phyloP scores from a whole-genome alignment of 2,113 vertebrate genomes.

The Dryoscopus gambensis region DNA sequence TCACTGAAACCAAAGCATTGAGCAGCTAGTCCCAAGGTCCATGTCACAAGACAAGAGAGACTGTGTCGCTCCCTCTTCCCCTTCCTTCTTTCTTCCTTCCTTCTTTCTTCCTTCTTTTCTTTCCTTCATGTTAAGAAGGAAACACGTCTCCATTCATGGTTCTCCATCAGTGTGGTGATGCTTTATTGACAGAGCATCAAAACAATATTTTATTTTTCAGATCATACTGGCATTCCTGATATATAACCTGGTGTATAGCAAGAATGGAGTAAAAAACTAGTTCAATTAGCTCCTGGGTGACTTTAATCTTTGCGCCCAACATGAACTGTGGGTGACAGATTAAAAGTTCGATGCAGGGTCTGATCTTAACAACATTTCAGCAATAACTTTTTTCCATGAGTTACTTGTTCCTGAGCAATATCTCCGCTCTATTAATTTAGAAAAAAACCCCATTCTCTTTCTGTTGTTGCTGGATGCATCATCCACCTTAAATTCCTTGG shows the following conservation, averaged over 20 bases:
- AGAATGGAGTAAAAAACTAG: not conserved
- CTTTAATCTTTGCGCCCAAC: not conserved
- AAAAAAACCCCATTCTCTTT: not conserved
- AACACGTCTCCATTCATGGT: not conserved
- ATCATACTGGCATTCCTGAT: not conserved
- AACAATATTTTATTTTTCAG: not conserved
- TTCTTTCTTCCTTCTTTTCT: too few relatives aligned
- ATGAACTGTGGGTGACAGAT: not conserved
- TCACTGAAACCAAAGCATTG: not conserved
- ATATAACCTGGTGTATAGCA: not conserved
- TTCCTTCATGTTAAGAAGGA: not conserved
- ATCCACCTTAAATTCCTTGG: not conserved
- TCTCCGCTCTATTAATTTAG: not conserved
- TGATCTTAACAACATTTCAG: not conserved
- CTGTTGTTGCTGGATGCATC: not conserved
- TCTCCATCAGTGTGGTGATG: not conserved
- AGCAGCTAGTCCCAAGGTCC: not conserved
- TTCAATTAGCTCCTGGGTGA: not conserved
- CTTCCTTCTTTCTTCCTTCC: not conserved
- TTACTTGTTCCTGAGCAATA: not conserved
- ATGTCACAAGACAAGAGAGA: not conserved
- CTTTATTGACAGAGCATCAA: not conserved
- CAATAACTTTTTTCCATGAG: not conserved
- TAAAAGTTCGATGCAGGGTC: not conserved
- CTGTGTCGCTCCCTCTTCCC: fast-evolving